A percentile compares a stretch with the other conserved stretches of the same genome.
These are phyloP conservation scores for Lepidochrysops patricia DNA, from an alignment of 2,888 invertebrate genomes.

Conservation along the genomic window DNA sequence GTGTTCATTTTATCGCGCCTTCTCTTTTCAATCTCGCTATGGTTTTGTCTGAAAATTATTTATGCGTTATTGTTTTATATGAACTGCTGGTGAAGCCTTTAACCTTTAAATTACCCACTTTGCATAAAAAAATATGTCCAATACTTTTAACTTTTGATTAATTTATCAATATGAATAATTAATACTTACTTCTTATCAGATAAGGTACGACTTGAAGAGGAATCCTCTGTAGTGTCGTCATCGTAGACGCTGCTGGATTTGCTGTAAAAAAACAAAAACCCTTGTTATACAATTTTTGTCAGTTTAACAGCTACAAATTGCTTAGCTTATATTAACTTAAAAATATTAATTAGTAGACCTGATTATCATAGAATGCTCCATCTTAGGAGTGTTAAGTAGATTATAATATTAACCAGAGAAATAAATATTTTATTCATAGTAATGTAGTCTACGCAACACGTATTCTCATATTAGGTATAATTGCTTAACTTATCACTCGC, in stretches of 20 bases:
- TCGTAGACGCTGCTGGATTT: slow-evolving; percentile 57
- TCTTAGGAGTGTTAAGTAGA: too few relatives aligned
- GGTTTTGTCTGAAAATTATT: slow-evolving; percentile 83
- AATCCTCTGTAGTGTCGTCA: slow-evolving; percentile 81
- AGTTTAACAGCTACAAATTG: too few relatives aligned
- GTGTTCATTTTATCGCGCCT: slow-evolving; percentile 97
- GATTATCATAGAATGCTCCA: too few relatives aligned
- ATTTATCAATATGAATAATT: not conserved
- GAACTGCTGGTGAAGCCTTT: not conserved
- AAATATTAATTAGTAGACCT: too few relatives aligned
- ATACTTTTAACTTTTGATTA: not conserved
- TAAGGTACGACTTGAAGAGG: slow-evolving; percentile 76
- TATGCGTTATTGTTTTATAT: not conserved
- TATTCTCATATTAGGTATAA: not conserved
- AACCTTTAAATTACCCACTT: too few relatives aligned
- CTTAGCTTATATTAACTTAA: too few relatives aligned
- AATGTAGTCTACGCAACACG: too few relatives aligned
- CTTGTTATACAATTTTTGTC: too few relatives aligned
- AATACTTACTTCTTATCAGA: slow-evolving; percentile 56
- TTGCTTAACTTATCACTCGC: not conserved
- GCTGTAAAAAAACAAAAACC: too few relatives aligned
- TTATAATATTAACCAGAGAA: too few relatives aligned
- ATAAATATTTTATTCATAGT: too few relatives aligned
- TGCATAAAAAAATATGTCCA: not conserved
- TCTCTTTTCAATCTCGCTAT: slow-evolving; percentile 96